Base-by-base conservation (phyloP, 2,888 invertebrate genomes). In the Chesias legatella region DNA sequence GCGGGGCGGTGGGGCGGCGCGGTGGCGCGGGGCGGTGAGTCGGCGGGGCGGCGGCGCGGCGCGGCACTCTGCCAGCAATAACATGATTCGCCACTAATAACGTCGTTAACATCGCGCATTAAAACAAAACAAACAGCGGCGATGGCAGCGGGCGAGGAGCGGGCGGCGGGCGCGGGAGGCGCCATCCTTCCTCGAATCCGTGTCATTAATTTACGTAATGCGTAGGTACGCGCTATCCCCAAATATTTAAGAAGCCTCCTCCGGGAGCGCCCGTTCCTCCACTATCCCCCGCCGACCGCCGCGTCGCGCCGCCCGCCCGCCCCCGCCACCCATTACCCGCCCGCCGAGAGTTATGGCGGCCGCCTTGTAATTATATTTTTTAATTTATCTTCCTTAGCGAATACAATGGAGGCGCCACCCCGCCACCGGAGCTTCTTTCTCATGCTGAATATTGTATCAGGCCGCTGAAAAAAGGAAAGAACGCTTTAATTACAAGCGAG, bases 361-460 rank as follows among this genome's bases (percentile, higher is more conserved):
- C 89, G 89, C 89, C 88, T 88, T 89, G 90, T 91, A 91, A 91
- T 91, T 91, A 91, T 90, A 90, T 91, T 91, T 91, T 91, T 91
- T 91, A 91, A 91, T 91, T 91, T 91, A 91, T 91, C 91, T 90
- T 91, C 90, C 90, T 90, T 90, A 90, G 89, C 88, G 89, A 86
- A 83, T 85, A 89, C 88, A 89, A 88, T 88, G 86, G 86, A 85
- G 88, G 88, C 85, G 85, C 88, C 88, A 83, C 88, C 88, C 84
- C 74, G 82, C 85, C 82, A 81, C 85, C 80, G 79, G 67, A 83
- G 77, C 85, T 84, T 85, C 86, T 85, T 86, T 84, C 86, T 85
- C 83, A 83, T 85, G 83, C 86, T 86, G 88, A 86, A 86, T 88
- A 88, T 86, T 86, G 88, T 86, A 86, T 88, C 85, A 85, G 86